A percentile compares a stretch with the other conserved stretches of the same genome.
Evolutionary conservation across 2,113 vertebrate genomes (phyloP).

Genomic region (Petrocephalus microphthalmus): DNA sequence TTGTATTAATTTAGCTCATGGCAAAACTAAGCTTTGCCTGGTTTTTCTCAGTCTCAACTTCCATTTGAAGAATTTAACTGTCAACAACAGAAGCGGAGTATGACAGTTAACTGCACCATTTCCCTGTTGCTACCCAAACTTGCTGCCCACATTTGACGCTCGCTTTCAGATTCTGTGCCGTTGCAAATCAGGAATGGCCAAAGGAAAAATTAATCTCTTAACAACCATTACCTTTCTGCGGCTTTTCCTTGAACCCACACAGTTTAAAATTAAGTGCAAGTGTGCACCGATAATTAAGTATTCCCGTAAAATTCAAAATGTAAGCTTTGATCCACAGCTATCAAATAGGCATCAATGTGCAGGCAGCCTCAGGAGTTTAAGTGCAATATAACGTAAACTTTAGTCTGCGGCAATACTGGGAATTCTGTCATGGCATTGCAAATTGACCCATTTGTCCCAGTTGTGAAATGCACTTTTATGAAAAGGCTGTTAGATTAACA

Average conservation of each 20-base stretch:
- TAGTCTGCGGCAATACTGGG: not conserved
- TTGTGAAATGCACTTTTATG: not conserved
- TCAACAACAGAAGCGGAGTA: not conserved
- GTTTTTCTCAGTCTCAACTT: not conserved
- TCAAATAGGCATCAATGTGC: not conserved
- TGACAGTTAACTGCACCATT: not conserved
- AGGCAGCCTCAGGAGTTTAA: not conserved
- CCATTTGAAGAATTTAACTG: conserved; percentile 2
- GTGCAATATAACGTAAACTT: not conserved
- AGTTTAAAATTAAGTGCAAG: not conserved
- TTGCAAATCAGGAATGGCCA: not conserved
- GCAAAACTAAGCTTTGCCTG: not conserved
- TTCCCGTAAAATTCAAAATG: not conserved
- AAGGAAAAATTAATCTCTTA: not conserved
- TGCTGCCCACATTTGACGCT: not conserved
- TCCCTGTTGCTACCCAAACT: conserved; percentile 6
- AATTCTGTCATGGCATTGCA: not conserved
- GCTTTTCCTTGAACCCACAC: not conserved
- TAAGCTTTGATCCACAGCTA: not conserved
- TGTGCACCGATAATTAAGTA: not conserved
- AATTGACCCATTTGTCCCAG: not conserved
- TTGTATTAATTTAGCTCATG: conserved; percentile 8
- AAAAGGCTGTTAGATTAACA: not conserved
- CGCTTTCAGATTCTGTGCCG: not conserved
- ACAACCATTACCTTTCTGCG: not conserved